These are phyloP conservation scores for Rhabdomys dilectus DNA, from an alignment of 2,113 vertebrate species.

Conservation along the genomic window DNA sequence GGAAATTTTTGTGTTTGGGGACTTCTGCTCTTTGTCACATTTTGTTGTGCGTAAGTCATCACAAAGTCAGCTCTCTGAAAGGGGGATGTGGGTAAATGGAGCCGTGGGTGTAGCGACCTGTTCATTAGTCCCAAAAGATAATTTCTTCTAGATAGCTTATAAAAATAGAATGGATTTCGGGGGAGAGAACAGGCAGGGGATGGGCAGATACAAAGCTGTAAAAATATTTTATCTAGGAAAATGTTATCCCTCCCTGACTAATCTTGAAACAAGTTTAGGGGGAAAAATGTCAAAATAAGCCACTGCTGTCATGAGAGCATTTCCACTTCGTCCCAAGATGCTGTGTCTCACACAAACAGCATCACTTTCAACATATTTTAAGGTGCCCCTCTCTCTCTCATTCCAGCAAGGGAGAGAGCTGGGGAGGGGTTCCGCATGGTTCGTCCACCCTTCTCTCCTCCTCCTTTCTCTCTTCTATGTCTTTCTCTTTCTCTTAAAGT, in stretches of 20 bases:
- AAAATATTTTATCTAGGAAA: slow-evolving; percentile 80
- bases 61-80: not conserved
- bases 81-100: not conserved
- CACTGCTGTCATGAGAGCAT: slow-evolving; percentile 45
- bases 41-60: not conserved
- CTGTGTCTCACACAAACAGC: not conserved
- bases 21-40: not conserved
- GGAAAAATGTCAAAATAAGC: slow-evolving; percentile 29
- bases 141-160: slow-evolving; percentile 71
- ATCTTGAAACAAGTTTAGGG: slow-evolving; percentile 72
- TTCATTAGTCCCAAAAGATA: slow-evolving; percentile 73
- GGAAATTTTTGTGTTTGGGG: not conserved
- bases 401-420: not conserved
- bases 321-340: slow-evolving; percentile 63
- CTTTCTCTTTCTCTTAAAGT: not conserved
- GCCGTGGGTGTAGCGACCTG: slow-evolving; percentile 18
- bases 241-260: slow-evolving; percentile 60
- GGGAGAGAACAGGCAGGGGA: slow-evolving; percentile 73
- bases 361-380: not conserved
- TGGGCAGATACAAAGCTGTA: slow-evolving; percentile 61
- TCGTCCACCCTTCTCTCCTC: too few species aligned
- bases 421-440: not conserved
- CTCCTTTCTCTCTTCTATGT: not conserved
- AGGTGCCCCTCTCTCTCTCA: not conserved
- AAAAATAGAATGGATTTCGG: slow-evolving; percentile 80